Conservation (phyloP, 2,797 vertebrate species). For the Vireo griseus region DNA sequence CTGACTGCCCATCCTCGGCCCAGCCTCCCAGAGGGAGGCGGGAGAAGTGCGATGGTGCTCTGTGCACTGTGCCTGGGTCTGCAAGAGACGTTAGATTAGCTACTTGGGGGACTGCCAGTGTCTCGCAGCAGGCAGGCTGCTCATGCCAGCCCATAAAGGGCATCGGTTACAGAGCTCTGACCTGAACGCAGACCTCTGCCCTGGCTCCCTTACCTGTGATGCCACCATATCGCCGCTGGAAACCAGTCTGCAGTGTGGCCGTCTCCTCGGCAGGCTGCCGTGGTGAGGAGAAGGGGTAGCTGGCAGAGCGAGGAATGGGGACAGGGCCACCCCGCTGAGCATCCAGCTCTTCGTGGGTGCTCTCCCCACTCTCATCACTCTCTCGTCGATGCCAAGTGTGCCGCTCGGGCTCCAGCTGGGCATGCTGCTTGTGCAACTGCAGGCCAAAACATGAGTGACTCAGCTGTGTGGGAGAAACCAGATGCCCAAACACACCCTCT, state of each 20-base stretch:
- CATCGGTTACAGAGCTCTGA: accelerated
- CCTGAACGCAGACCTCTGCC: background rate
- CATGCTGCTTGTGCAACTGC: conserved; percentile 91
- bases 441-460: background rate
- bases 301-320: conserved; percentile 78
- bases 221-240: conserved; percentile 79
- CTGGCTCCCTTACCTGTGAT: conserved; percentile 75
- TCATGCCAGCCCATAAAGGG: accelerated
- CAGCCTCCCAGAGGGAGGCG: conserved; percentile 93
- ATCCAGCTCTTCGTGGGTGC: conserved; percentile 81
- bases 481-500: background rate
- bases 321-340: conserved; percentile 65
- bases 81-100: background rate
- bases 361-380: conserved; percentile 95
- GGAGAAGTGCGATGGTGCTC: conserved; percentile 79
- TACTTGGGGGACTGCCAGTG: background rate
- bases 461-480: background rate
- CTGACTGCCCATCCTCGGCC: conserved; percentile 85
- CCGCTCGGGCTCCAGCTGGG: conserved; percentile 85
- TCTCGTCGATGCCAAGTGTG: conserved; percentile 96
- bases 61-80: conserved; percentile 79
- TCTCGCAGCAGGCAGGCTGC: background rate
- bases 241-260: conserved; percentile 74
- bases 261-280: conserved; percentile 76
- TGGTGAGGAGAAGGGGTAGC: conserved; percentile 79